These are phyloP conservation scores for Drosophila niveifrons DNA, from an alignment of 2,888 invertebrate genomes.

Conservation along the genomic window DNA sequence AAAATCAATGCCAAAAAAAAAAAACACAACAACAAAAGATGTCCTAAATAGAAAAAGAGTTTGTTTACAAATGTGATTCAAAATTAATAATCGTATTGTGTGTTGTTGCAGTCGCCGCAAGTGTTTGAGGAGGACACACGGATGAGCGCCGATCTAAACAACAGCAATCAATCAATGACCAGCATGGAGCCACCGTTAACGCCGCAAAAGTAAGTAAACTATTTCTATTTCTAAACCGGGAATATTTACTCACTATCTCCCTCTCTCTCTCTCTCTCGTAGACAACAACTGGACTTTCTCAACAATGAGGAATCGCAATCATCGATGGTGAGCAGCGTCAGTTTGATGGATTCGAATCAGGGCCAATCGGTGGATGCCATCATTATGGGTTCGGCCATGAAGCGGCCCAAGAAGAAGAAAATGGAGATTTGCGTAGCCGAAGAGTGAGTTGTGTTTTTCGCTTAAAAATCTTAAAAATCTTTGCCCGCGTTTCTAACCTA, in stretches of 20 bases:
- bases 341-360: constrained; percentile 82
- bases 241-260: background rate
- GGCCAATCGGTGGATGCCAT: constrained; percentile 67
- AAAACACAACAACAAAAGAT: background rate
- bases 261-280: background rate
- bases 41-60: background rate
- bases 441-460: constrained; percentile 83
- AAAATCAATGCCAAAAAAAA: constrained; percentile 29
- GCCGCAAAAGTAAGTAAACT: constrained; percentile 72
- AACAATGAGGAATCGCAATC: constrained; percentile 91
- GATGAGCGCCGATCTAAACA: constrained; percentile 89
- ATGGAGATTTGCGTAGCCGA: constrained; percentile 86
- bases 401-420: constrained; percentile 85
- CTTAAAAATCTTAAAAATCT: too few species aligned
- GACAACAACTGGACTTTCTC: constrained; percentile 75
- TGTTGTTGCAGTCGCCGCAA: constrained; percentile 85
- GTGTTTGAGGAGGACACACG: constrained; percentile 91
- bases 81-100: background rate
- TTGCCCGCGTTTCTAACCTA: background rate
- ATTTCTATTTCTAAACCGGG: background rate
- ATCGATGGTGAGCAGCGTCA: constrained; percentile 90
- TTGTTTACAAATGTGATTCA: constrained; percentile 2
- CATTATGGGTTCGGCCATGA: constrained; percentile 74
- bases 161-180: constrained; percentile 69
- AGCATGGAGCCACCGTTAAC: constrained; percentile 73